Evolutionary conservation across 2,797 vertebrate genomes (phyloP).

Genomic region (Urocyon cinereoargenteus): DNA sequence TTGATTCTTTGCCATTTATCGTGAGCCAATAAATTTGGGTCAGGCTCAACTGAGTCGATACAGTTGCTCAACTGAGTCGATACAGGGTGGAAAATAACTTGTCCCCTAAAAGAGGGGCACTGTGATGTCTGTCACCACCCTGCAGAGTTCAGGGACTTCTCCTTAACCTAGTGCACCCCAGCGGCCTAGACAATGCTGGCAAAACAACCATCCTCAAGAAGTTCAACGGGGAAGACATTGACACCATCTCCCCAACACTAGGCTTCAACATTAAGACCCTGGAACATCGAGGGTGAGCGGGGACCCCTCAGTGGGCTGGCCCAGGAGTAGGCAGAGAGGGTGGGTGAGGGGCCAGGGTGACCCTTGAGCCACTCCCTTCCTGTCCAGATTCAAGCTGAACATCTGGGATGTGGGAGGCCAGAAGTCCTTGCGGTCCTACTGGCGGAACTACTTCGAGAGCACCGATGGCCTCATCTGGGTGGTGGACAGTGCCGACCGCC

Average conservation of each 20-base stretch:
- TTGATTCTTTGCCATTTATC: neutral
- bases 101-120: neutral
- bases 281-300: slow-evolving; percentile 86
- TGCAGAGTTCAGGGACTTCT: neutral
- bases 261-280: slow-evolving; percentile 97
- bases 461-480: slow-evolving; percentile 97
- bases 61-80: neutral
- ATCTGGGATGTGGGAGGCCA: slow-evolving; percentile 97
- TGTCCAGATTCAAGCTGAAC: slow-evolving; percentile 93
- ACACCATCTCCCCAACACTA: slow-evolving; percentile 95
- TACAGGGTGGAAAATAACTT: neutral
- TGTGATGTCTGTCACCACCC: neutral
- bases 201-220: slow-evolving; percentile 97
- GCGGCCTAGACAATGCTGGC: slow-evolving; percentile 95
- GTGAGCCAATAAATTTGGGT: neutral
- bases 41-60: neutral
- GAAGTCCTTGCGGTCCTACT: slow-evolving; percentile 96
- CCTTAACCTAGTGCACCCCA: slow-evolving; percentile 85
- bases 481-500: slow-evolving; percentile 95
- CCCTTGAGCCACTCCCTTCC: neutral
- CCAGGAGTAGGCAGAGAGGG: slow-evolving; percentile 85
- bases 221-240: slow-evolving; percentile 95
- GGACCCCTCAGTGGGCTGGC: neutral
- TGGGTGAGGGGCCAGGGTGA: neutral
- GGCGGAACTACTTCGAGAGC: slow-evolving; percentile 98